A percentile compares a stretch with the other conserved stretches of the same genome.
These are phyloP conservation scores for Pseudomugil gertrudae DNA, from an alignment of 2,797 vertebrate species.

Conservation along the genomic window DNA sequence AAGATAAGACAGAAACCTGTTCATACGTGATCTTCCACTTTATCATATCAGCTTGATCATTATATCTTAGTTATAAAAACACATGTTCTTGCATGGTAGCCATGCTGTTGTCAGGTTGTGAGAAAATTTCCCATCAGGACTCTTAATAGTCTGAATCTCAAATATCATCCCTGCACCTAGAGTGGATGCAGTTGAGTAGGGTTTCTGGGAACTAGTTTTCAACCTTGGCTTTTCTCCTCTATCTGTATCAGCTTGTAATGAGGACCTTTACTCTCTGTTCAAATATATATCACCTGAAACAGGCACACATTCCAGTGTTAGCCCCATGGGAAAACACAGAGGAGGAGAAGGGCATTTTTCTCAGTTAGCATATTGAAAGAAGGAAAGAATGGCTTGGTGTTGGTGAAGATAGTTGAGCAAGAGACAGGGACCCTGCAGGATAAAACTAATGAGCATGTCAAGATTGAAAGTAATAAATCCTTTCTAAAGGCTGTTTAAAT, in stretches of 20 bases:
- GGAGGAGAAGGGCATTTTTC: conserved; percentile 51
- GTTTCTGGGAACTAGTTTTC: conserved; percentile 58
- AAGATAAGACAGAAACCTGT: conserved; percentile 67
- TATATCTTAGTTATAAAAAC: conserved; percentile 46
- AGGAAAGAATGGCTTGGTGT: conserved; percentile 19
- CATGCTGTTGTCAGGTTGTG: conserved; percentile 49
- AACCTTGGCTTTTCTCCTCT: conserved; percentile 30
- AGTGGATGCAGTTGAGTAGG: conserved; percentile 45
- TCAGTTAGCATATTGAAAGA: conserved; percentile 34
- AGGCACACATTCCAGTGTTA: conserved; percentile 68
- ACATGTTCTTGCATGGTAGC: conserved; percentile 12
- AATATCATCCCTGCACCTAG: conserved; percentile 35
- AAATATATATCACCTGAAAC: conserved; percentile 76
- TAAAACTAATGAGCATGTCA: conserved; percentile 25
- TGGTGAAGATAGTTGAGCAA: conserved; percentile 21
- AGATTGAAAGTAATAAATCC: conserved; percentile 14
- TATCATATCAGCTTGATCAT: conserved; percentile 49
- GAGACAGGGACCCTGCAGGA: conserved; percentile 4
- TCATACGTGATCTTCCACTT: conserved; percentile 58
- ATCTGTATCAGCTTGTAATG: conserved; percentile 54
- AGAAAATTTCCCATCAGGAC: conserved; percentile 49
- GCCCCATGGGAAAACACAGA: conserved; percentile 66
- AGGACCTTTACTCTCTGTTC: conserved; percentile 48
- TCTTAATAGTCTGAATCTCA: conserved; percentile 38
- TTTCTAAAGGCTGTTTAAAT: conserved; percentile 8